These are phyloP conservation scores for Yponomeuta sedellus DNA, from an alignment of 2,888 invertebrate genomes.

Conservation along the genomic window DNA sequence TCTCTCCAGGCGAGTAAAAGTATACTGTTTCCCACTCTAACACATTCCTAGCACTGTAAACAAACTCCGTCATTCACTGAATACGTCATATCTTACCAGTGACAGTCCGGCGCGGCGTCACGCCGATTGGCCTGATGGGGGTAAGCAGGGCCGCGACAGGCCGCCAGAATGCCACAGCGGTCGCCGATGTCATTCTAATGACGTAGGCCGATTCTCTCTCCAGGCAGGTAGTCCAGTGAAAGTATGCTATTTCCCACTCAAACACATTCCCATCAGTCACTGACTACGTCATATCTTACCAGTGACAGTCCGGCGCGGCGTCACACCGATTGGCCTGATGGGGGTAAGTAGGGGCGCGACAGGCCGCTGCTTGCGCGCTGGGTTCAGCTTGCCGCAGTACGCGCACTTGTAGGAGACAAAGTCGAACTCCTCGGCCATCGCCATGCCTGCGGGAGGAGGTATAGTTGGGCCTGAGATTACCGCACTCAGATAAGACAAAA, in stretches of 20 bases:
- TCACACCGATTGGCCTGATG: slow-evolving; percentile 5
- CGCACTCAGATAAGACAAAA: too few species aligned
- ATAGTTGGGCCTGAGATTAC: too few species aligned
- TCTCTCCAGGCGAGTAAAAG: not conserved
- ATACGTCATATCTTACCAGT: not conserved
- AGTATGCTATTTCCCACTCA: too few species aligned
- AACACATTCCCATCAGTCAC: too few species aligned
- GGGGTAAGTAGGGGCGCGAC: slow-evolving; percentile 78
- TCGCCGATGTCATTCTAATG: too few species aligned
- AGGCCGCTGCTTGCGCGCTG: slow-evolving; percentile 91
- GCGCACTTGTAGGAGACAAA: slow-evolving; percentile 91
- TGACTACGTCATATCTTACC: not conserved
- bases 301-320: not conserved
- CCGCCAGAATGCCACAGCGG: too few species aligned
- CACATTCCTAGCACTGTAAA: too few species aligned
- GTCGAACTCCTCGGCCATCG: slow-evolving; percentile 82
- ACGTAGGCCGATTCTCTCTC: too few species aligned
- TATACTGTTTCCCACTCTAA: not conserved
- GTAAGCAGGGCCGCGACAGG: too few species aligned
- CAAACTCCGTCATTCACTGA: too few species aligned
- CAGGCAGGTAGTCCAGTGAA: too few species aligned
- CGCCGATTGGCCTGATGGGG: slow-evolving; percentile 13
- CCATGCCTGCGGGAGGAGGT: slow-evolving; percentile 78
- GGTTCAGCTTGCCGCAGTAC: slow-evolving; percentile 91
- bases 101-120: not conserved